Evolutionary conservation across 2,113 vertebrate genomes (phyloP).

Genomic region (Clarias gariepinus): DNA sequence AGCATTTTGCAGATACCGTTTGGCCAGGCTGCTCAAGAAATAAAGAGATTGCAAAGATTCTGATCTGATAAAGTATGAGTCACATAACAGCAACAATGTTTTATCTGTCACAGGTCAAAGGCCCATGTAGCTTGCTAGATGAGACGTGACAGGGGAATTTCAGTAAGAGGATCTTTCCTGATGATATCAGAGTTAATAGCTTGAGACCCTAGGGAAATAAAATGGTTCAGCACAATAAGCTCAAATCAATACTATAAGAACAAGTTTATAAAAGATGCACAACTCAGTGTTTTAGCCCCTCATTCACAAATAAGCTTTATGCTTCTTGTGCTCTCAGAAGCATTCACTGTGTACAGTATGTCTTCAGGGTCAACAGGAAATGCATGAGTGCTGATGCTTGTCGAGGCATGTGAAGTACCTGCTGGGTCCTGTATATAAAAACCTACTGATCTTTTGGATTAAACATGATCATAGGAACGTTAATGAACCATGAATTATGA

Average conservation of each 20-base stretch:
- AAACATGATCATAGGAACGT: neutral
- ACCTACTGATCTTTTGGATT: neutral
- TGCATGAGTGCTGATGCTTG: neutral
- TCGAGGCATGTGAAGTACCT: neutral
- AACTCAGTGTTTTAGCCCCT: constrained; percentile 71
- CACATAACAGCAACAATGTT: constrained; percentile 48
- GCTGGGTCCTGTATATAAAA: neutral
- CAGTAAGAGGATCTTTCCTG: constrained; percentile 50
- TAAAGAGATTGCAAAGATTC: constrained; percentile 9
- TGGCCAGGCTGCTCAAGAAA: neutral
- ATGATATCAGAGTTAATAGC: constrained; percentile 64
- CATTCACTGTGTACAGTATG: constrained; percentile 15
- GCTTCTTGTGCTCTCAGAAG: constrained; percentile 68
- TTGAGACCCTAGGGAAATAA: constrained; percentile 67
- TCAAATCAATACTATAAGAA: constrained; percentile 75
- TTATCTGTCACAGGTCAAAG: constrained; percentile 54
- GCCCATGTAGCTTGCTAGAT: constrained; percentile 48
- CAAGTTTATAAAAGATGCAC: constrained; percentile 75
- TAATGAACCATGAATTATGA: neutral
- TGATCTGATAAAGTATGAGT: constrained; percentile 41
- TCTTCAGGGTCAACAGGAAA: constrained; percentile 14
- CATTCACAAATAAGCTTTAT: constrained; percentile 65
- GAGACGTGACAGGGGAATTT: constrained; percentile 55
- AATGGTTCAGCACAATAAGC: constrained; percentile 66
- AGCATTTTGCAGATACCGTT: neutral